A percentile compares a stretch with the other conserved stretches of the same genome.
Conservation (phyloP, 2,888 invertebrate genomes). For the Invenusta paracnida region DNA sequence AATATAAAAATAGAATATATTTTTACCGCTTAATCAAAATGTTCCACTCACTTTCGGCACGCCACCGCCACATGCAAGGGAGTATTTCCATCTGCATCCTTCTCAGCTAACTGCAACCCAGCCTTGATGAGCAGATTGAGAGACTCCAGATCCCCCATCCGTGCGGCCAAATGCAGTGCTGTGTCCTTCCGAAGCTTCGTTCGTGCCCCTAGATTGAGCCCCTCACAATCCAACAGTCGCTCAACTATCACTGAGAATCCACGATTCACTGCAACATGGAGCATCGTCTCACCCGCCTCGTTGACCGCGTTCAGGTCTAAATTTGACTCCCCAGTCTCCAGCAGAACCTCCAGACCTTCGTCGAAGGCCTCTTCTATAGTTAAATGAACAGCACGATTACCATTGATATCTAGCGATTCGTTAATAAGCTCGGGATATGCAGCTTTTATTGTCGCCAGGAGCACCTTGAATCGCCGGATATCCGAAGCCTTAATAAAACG, state of each 20-base stretch:
- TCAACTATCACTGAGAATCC: not conserved
- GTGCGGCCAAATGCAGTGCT: not conserved
- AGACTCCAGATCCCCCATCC: not conserved
- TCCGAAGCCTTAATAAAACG: constrained; percentile 1
- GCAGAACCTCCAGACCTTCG: not conserved
- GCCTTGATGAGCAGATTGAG: not conserved
- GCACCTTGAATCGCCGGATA: not conserved
- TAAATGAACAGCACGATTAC: not conserved
- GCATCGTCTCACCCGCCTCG: not conserved
- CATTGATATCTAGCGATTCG: not conserved
- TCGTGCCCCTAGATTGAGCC: not conserved
- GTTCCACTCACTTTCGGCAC: not conserved
- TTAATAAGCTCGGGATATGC: not conserved
- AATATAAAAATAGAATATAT: too few species aligned
- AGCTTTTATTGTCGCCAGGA: not conserved
- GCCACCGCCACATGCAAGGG: constrained; percentile 6
- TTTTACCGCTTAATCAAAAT: too few species aligned
- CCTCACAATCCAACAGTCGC: not conserved
- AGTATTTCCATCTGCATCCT: constrained; percentile 12
- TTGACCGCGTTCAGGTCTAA: not conserved
- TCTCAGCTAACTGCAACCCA: not conserved
- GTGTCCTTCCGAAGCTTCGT: not conserved
- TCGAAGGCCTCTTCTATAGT: not conserved
- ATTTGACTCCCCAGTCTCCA: not conserved
- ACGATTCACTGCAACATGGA: not conserved